These are phyloP conservation scores for Spermophilus dauricus DNA, from an alignment of 2,113 vertebrate genomes.

Conservation along the genomic window DNA sequence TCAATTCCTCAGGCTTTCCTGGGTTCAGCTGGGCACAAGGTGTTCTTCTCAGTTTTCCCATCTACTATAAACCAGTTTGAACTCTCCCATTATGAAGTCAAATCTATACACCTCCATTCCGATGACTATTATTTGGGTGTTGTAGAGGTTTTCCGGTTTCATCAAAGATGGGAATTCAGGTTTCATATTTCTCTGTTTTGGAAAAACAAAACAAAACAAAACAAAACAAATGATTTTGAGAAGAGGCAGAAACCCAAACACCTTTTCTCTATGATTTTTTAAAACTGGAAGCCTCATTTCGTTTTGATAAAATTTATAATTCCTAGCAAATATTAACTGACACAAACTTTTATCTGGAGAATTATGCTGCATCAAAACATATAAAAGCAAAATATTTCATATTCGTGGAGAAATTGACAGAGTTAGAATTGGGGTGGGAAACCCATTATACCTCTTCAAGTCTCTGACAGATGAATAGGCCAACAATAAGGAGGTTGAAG, in stretches of 20 bases:
- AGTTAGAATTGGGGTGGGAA: conserved; percentile 46
- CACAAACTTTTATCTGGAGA: conserved; percentile 52
- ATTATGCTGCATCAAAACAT: conserved; percentile 56
- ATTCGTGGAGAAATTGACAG: conserved; percentile 64
- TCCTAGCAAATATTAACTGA: conserved; percentile 28
- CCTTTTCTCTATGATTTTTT: conserved; percentile 49
- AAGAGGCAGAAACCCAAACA: background rate
- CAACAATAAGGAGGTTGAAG: conserved; percentile 23
- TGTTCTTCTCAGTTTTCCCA: background rate
- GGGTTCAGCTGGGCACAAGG: background rate
- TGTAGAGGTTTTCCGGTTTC: background rate
- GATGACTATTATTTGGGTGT: background rate
- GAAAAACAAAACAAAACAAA: too few relatives aligned
- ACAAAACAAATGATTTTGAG: background rate
- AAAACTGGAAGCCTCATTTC: conserved; percentile 44
- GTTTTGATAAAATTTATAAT: conserved; percentile 58
- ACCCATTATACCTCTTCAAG: conserved; percentile 4
- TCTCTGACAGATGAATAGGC: conserved; percentile 63
- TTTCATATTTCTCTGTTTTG: conserved; percentile 21
- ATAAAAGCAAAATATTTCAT: conserved; percentile 61
- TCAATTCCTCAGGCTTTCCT: background rate
- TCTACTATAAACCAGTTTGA: too few relatives aligned
- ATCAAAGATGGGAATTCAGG: background rate
- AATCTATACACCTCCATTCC: background rate
- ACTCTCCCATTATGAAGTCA: background rate